Conservation (phyloP, 2,888 invertebrate genomes). For the Drosophila anomelani region DNA sequence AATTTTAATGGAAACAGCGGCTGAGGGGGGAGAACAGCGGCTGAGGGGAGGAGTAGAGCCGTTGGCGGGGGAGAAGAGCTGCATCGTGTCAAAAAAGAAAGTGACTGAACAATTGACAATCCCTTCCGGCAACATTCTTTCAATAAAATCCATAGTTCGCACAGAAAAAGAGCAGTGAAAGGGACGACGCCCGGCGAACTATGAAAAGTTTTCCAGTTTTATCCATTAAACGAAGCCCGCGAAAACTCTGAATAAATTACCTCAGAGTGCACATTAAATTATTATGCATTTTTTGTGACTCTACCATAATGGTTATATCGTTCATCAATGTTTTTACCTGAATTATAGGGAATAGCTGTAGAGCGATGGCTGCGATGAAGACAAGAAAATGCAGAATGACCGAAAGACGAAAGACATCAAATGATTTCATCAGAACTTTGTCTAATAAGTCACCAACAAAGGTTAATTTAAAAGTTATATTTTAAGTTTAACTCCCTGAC, state of each 20-base stretch:
- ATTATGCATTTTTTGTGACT: constrained; percentile 9
- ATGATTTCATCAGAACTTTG: neutral
- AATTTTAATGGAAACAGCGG: constrained; percentile 17
- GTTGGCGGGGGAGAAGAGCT: neutral
- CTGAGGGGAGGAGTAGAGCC: no score
- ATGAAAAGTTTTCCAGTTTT: constrained; percentile 11
- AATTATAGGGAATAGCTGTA: neutral
- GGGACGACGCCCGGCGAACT: constrained; percentile 4
- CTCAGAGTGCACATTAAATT: constrained; percentile 7
- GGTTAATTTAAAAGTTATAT: neutral
- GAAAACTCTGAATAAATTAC: constrained; percentile 13
- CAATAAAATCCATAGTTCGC: constrained; percentile 46
- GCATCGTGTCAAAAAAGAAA: constrained; percentile 24
- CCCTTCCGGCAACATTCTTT: constrained; percentile 19
- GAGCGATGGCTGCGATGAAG: neutral
- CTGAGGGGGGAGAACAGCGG: no score
- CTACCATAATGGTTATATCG: constrained; percentile 19
- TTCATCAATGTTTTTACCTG: constrained; percentile 13
- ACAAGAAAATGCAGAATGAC: no score
- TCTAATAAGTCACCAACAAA: neutral
- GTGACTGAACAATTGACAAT: constrained; percentile 34
- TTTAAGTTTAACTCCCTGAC: neutral
- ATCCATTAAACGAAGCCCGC: neutral
- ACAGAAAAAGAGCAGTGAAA: neutral
- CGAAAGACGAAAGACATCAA: no score